Base-by-base conservation (phyloP, 2,888 invertebrate species). In the Siphlonurus alternatus region DNA sequence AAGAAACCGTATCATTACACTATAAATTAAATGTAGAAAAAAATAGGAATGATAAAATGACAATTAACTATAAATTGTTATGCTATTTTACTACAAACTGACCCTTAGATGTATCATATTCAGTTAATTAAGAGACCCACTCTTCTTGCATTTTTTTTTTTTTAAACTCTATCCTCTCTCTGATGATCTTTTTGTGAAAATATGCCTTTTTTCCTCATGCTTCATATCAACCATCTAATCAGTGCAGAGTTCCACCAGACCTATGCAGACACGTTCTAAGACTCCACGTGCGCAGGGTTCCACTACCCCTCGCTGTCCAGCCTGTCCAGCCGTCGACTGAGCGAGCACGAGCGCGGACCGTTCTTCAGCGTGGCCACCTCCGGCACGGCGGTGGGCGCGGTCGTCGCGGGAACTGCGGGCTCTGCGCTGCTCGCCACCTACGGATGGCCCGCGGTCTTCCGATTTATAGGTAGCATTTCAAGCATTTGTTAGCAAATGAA, bases 301-400 rank as follows among this genome's bases (percentile, higher is more conserved):
- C 86, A 86, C 74, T 84, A 84, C 74, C 87, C 87, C 62, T 82
- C 84, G 69, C 80, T 86, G 79, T 85, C 85, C 63, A 85, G 85
- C 71, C 73, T 87, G 63, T 82, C 85, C 61, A 83, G 85, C 69
- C 80, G 81, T 74, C 81, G 83, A 72, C 77, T 87, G 63, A 78
- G 79, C 53, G 80, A 83, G 68, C 77, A 77, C 65, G 85, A 87
- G 70, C 78, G 85, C 67, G 81, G 84, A 56, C 81, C 83, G 60
- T 85, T 85, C 67, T 86, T 84, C 73, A 84, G 85, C 66, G 74
- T 84, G 67, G 77, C 84, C 64, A 81, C 83, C 25, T 80, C 85
- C 18, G 87, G 87, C 23, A 79, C 79, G 3, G 79, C 78, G 61
- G 76, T 78, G 72, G 86, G 86, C 23, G 85, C 84, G 0, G 73